phyloP scores from a whole-genome alignment of 2,113 vertebrate genomes.

The Campylomormyrus tamandua region DNA sequence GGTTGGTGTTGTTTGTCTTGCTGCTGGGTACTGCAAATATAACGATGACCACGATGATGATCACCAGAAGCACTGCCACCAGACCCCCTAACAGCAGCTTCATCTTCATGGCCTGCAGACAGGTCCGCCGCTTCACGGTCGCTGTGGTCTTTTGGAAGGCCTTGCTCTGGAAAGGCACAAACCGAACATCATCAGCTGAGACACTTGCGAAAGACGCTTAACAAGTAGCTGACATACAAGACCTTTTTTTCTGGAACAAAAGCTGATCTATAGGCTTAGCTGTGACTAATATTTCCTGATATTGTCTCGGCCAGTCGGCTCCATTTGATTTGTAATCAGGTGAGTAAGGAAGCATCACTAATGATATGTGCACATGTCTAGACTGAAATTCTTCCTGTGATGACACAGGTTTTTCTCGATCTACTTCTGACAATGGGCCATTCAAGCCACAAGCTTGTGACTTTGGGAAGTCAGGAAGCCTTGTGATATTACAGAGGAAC shows the following conservation, averaged over 20 bases:
- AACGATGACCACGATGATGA: slow-evolving; percentile 29
- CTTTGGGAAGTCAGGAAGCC: slow-evolving; percentile 28
- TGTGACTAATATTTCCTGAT: background rate
- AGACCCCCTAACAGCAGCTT: slow-evolving; percentile 40
- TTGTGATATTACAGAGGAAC: slow-evolving; percentile 39
- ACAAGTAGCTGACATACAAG: background rate
- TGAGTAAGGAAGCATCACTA: background rate
- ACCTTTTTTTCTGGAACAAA: background rate
- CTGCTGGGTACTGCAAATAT: background rate
- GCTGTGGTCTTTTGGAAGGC: slow-evolving; percentile 50
- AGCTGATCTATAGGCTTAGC: background rate
- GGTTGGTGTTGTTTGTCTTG: background rate
- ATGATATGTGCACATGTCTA: background rate
- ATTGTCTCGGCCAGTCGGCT: background rate
- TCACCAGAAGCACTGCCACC: slow-evolving; percentile 12
- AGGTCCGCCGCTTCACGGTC: slow-evolving; percentile 53
- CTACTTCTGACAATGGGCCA: slow-evolving; percentile 7
- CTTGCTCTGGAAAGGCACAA: slow-evolving; percentile 46
- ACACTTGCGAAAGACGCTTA: background rate
- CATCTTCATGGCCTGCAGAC: slow-evolving; percentile 50
- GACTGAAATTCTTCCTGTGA: background rate
- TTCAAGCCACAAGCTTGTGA: background rate
- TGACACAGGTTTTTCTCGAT: background rate
- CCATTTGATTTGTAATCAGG: background rate
- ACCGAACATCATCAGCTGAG: background rate